These are phyloP conservation scores for Aporophyla lueneburgensis DNA, from an alignment of 2,888 invertebrate genomes.

Conservation along the genomic window DNA sequence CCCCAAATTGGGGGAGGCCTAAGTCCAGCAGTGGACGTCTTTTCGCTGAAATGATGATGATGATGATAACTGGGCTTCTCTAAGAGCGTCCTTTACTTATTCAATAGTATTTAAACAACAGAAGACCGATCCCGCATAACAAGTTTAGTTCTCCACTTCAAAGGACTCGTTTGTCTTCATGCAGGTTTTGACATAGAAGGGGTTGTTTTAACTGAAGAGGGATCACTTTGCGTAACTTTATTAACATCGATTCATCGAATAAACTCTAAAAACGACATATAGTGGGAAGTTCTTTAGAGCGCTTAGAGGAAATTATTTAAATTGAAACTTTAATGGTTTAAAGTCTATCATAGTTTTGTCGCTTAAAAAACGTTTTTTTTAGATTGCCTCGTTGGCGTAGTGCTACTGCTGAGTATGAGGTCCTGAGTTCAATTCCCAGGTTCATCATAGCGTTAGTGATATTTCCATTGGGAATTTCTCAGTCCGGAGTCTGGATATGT, in stretches of 20 bases:
- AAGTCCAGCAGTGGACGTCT: too few species aligned
- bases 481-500: too few species aligned
- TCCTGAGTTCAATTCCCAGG: too few species aligned
- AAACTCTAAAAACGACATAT: not conserved
- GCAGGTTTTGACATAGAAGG: not conserved
- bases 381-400: too few species aligned
- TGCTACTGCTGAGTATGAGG: too few species aligned
- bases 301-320: not conserved
- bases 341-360: too few species aligned
- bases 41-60: too few species aligned
- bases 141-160: slow-evolving; percentile 6
- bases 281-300: not conserved
- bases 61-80: too few species aligned
- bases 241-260: slow-evolving; percentile 10
- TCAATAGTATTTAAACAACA: not conserved
- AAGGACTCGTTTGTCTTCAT: slow-evolving; percentile 12
- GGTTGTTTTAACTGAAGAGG: slow-evolving; percentile 1
- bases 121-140: slow-evolving; percentile 9
- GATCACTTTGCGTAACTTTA: slow-evolving; percentile 14
- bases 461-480: too few species aligned
- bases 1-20: too few species aligned
- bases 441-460: too few species aligned
- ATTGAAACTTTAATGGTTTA: not conserved
- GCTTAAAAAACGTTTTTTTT: too few species aligned
- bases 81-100: not conserved